Conservation (phyloP, 2,113 vertebrate genomes). For the Podilymbus podiceps region DNA sequence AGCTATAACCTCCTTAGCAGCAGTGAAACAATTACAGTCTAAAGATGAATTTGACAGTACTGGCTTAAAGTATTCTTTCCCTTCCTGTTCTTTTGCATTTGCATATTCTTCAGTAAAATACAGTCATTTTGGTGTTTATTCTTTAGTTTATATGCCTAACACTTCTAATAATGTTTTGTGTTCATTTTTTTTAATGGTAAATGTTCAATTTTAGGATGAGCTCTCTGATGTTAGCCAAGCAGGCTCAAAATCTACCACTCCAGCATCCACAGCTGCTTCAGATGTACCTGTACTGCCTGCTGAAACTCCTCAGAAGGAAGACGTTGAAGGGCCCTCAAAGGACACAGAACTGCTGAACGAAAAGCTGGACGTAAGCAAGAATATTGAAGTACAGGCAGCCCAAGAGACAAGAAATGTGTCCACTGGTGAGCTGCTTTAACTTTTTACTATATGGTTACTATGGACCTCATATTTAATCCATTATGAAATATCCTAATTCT, state of each 20-base stretch:
- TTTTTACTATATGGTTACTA: neutral
- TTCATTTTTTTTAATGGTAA: neutral
- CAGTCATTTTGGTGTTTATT: neutral
- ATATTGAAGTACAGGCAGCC: constrained; percentile 77
- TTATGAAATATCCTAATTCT: neutral
- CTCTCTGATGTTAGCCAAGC: constrained; percentile 78
- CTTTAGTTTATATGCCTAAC: neutral
- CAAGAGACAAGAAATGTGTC: constrained; percentile 84
- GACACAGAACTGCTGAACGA: constrained; percentile 71
- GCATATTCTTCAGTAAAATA: neutral
- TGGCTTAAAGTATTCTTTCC: neutral
- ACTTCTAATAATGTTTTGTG: neutral
- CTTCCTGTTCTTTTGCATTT: neutral
- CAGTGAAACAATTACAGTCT: neutral
- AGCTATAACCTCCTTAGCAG: neutral
- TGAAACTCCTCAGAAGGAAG: constrained; percentile 73
- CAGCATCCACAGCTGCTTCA: constrained; percentile 77
- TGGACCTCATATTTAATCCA: neutral
- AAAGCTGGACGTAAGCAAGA: constrained; percentile 79
- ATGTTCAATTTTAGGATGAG: constrained; percentile 84
- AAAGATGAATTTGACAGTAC: neutral
- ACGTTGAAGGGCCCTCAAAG: constrained; percentile 73
- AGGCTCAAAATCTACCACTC: constrained; percentile 83
- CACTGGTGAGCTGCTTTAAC: constrained; percentile 71
- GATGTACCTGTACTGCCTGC: constrained; percentile 71